Evolutionary conservation across 1,140 invertebrate genomes (phyloP), one percentile per base, ranked within the genome.

Genomic region (Drosophila malerkotliana): DNA sequence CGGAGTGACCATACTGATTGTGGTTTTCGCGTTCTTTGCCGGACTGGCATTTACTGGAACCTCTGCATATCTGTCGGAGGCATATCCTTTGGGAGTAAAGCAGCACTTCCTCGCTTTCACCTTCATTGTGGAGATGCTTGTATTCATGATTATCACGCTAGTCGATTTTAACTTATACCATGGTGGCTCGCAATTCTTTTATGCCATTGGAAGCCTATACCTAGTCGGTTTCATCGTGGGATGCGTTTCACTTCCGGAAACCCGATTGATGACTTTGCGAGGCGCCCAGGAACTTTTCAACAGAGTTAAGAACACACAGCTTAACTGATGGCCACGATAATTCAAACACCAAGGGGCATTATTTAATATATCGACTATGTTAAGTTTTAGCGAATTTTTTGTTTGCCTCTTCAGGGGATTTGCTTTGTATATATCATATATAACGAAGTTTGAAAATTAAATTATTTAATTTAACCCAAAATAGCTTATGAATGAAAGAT

Each of bases 201-300:
- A 64, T 12, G 8, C 66, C 6, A 2, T 89, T 34, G 89, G 71
- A 3, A 54, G 5, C 18, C 14, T 91, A 9, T 87, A 52, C 4
- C 0, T 87, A 1, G n/a, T 63, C 1, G 85, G 64, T 3, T 77
- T 57, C 3, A 0, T 84, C 0, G 3, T 72, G 3, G 77, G 60
- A 2, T 49, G 78, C 10, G 28, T 61, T 10, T 53, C 49, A n/a
- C 26, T 91, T 24, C 90, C 90, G 12, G 90, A 91, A 66, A 91
- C 90, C 1, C 73, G 45, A 18, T 0, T 34, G 24, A 37, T 55
- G 21, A 79, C 90, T 3, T 39, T 91, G 9, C 81, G 77, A 0
- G 79, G 90, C 12, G 51, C 82, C 18, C 84, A 80, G 32, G 26
- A 53, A 0, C 79, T 75, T 44, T 91, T 90, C 34, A 56, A 44